Conservation (phyloP, 2,113 vertebrate species). For the Climacteris rufus region DNA sequence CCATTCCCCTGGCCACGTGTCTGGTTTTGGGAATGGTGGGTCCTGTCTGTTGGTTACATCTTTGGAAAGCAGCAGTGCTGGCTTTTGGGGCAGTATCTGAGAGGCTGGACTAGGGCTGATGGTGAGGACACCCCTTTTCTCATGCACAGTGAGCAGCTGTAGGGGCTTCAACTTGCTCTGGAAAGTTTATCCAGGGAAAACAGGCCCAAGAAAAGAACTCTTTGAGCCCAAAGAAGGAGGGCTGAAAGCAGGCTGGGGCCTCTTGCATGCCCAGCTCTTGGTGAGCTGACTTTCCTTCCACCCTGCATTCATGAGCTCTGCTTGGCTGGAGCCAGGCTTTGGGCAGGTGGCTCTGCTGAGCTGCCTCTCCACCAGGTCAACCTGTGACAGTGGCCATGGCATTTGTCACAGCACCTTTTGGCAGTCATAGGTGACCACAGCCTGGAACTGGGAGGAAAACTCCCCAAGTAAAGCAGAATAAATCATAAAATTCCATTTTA, state of each 20-base stretch:
- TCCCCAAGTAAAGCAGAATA: not conserved
- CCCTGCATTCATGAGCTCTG: not conserved
- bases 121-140: not conserved
- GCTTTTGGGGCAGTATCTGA: not conserved
- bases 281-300: not conserved
- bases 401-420: not conserved
- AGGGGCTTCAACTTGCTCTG: not conserved
- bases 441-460: not conserved
- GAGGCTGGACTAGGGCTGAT: rapidly evolving
- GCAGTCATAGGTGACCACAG: not conserved
- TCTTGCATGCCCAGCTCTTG: not conserved
- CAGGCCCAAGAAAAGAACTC: not conserved
- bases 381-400: not conserved
- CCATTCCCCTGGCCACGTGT: rapidly evolving
- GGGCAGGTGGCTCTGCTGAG: not conserved
- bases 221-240: not conserved
- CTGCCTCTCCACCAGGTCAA: not conserved
- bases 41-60: not conserved
- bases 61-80: not conserved
- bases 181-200: not conserved
- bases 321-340: not conserved
- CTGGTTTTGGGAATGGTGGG: not conserved
- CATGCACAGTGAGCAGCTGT: rapidly evolving
- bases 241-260: not conserved
- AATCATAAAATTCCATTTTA: not conserved